Evolutionary conservation across 2,113 vertebrate genomes (phyloP).

Genomic region (Tichodroma muraria): DNA sequence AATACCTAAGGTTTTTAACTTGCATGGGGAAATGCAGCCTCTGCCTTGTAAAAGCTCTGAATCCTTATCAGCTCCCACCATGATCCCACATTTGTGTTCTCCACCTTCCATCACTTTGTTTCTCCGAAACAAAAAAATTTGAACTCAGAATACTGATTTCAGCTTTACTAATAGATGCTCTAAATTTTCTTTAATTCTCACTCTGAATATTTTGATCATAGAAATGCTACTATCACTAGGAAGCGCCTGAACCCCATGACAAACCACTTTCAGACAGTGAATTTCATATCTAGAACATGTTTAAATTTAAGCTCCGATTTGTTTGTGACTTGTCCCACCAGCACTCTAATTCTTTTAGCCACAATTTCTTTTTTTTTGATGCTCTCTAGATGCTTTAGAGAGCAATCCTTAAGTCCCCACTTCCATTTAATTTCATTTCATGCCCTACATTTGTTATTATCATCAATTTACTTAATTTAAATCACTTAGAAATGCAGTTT

Average conservation of each 20-base stretch:
- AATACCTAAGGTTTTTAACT: background rate
- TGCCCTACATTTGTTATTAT: background rate
- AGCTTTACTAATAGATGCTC: background rate
- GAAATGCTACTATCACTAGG: background rate
- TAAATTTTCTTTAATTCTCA: background rate
- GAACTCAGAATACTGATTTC: background rate
- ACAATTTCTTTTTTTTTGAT: background rate
- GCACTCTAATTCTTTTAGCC: background rate
- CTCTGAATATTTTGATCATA: background rate
- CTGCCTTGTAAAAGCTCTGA: background rate
- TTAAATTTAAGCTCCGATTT: background rate
- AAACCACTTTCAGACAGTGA: background rate
- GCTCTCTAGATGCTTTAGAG: background rate
- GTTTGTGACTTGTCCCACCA: background rate
- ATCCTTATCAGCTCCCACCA: background rate
- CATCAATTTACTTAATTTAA: background rate
- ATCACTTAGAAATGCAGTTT: background rate
- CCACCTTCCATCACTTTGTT: background rate
- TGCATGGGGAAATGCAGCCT: background rate
- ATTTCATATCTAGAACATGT: background rate
- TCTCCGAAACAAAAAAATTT: background rate
- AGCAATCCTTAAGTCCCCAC: background rate
- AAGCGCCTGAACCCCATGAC: background rate
- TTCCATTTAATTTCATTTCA: background rate
- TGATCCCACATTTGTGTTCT: background rate